phyloP scores from a whole-genome alignment of 2,113 vertebrate genomes.

The Hippocampus abdominalis region DNA sequence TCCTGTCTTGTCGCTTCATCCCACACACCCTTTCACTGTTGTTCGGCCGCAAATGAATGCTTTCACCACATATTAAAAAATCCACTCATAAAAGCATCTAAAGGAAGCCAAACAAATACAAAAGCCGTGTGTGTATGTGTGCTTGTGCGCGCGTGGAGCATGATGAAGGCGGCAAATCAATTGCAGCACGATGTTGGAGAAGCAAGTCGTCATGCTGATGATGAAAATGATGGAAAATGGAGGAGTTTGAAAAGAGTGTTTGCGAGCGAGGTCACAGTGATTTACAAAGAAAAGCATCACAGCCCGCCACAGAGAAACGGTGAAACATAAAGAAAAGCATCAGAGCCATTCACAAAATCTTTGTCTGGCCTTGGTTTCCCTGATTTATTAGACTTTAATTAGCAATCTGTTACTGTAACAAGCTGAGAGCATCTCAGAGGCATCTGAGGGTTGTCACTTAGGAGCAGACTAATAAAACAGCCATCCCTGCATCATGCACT shows the following conservation, averaged over 20 bases:
- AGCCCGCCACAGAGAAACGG: background rate
- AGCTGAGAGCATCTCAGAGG: background rate
- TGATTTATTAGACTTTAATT: slow-evolving; percentile 27
- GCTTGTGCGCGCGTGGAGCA: background rate
- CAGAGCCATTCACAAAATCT: slow-evolving; percentile 13
- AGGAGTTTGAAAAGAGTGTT: slow-evolving; percentile 25
- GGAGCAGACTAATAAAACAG: background rate
- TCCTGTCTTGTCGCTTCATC: slow-evolving; percentile 2
- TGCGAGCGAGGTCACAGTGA: slow-evolving; percentile 15
- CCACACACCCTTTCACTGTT: slow-evolving; percentile 31
- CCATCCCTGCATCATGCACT: background rate
- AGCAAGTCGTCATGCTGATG: slow-evolving; percentile 24
- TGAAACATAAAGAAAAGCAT: slow-evolving; percentile 15
- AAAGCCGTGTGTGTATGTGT: slow-evolving; percentile 14
- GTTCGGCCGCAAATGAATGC: slow-evolving; percentile 6
- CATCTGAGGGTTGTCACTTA: no score
- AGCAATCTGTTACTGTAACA: slow-evolving; percentile 6
- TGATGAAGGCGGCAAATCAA: slow-evolving; percentile 12
- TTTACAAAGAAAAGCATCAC: slow-evolving; percentile 12
- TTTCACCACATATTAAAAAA: slow-evolving; percentile 35
- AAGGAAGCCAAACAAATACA: slow-evolving; percentile 26
- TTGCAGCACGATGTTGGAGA: slow-evolving; percentile 5
- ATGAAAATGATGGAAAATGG: slow-evolving; percentile 11
- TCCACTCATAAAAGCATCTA: slow-evolving; percentile 43
- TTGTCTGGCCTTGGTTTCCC: slow-evolving; percentile 6